Evolutionary conservation across 2,797 vertebrate genomes (phyloP).

Genomic region (Xenopus petersii): DNA sequence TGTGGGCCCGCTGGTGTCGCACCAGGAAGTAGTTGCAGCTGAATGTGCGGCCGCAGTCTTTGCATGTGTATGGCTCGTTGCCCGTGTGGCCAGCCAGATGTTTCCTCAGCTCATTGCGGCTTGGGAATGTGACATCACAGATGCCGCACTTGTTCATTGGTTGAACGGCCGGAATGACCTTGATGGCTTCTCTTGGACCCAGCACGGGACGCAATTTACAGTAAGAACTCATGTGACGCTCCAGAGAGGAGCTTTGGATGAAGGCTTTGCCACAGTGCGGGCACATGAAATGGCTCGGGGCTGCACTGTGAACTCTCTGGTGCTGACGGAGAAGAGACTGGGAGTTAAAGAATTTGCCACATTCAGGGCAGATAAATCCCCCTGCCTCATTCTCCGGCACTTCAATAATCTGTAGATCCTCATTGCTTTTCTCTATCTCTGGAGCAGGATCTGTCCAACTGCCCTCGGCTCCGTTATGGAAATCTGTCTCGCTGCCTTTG

Average conservation of each 20-base stretch:
- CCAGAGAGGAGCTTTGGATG: constrained; percentile 33
- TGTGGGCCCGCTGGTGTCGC: constrained; percentile 57
- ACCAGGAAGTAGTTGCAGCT: constrained; percentile 53
- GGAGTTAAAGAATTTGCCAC: constrained; percentile 3
- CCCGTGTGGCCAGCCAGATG: constrained; percentile 61
- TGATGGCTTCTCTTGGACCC: no score
- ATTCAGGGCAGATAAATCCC: neutral
- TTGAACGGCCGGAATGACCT: neutral
- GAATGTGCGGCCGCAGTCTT: constrained; percentile 56
- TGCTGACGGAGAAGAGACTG: constrained; percentile 55
- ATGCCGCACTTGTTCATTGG: constrained; percentile 51
- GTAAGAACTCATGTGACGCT: constrained; percentile 54
- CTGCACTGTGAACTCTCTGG: constrained; percentile 48
- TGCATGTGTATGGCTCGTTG: constrained; percentile 54
- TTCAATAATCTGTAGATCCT: neutral
- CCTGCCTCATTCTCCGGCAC: neutral
- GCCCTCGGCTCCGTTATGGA: neutral
- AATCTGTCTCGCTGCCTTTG: neutral
- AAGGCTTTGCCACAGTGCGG: constrained; percentile 48
- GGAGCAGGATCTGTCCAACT: neutral
- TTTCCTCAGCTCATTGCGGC: constrained; percentile 62
- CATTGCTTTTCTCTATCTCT: neutral
- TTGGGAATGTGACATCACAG: constrained; percentile 64
- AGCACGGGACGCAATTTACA: constrained; percentile 25
- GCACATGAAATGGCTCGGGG: constrained; percentile 40